Percentiles rank a stretch among this genome's conserved stretches.
These are phyloP conservation scores for Aplocera efformata DNA, from an alignment of 2,888 invertebrate species.

Conservation along the genomic window DNA sequence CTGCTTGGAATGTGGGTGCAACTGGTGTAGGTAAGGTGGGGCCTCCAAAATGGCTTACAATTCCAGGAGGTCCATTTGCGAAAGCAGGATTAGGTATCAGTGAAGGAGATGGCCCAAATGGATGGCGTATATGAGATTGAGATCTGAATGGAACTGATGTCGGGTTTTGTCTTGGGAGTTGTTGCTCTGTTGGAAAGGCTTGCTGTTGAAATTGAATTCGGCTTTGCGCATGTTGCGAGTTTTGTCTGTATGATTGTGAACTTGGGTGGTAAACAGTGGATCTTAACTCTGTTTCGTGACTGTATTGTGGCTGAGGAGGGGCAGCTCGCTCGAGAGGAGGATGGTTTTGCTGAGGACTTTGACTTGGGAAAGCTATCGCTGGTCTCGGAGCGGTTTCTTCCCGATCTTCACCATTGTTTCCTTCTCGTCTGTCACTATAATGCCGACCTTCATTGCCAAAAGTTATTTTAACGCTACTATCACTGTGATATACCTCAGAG, in stretches of 20 bases:
- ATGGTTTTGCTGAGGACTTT: slow-evolving; percentile 46
- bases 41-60: slow-evolving; percentile 47
- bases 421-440: slow-evolving; percentile 60
- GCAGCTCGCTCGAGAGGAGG: slow-evolving; percentile 52
- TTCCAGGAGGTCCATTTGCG: slow-evolving; percentile 50
- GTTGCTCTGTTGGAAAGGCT: slow-evolving; percentile 62
- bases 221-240: slow-evolving; percentile 59
- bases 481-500: slow-evolving; percentile 90
- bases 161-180: slow-evolving; percentile 67
- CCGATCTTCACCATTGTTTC: slow-evolving; percentile 57
- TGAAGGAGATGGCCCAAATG: slow-evolving; percentile 55
- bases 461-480: slow-evolving; percentile 90
- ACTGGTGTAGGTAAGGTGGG: slow-evolving; percentile 59
- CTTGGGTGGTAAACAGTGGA: slow-evolving; percentile 41
- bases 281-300: slow-evolving; percentile 43
- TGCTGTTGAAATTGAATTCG: slow-evolving; percentile 73
- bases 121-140: slow-evolving; percentile 52
- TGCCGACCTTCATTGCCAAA: slow-evolving; percentile 85
- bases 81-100: slow-evolving; percentile 50
- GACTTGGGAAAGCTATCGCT: slow-evolving; percentile 77
- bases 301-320: slow-evolving; percentile 47
- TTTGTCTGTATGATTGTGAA: slow-evolving; percentile 49
- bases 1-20: slow-evolving; percentile 50
- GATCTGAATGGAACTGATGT: slow-evolving; percentile 62
- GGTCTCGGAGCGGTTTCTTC: slow-evolving; percentile 85